Percentiles rank a stretch among this genome's conserved stretches.
Evolutionary conservation across 2,113 vertebrate genomes (phyloP).

Genomic region (Phylloscopus whistleri): DNA sequence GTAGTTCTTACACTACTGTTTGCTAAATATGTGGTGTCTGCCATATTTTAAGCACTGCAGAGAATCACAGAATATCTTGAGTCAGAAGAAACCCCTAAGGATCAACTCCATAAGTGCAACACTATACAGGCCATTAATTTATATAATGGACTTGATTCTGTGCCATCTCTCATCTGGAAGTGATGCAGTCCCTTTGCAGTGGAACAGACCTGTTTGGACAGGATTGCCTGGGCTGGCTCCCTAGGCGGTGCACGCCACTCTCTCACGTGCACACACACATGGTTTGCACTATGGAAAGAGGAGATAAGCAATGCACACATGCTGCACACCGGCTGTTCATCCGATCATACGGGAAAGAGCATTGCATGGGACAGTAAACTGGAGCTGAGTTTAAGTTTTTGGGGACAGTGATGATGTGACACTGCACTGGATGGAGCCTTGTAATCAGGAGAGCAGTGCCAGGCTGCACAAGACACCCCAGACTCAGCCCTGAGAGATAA

Average conservation of each 20-base stretch:
- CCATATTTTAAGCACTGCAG: neutral
- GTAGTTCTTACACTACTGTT: neutral
- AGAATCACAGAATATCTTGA: neutral
- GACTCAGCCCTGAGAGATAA: neutral
- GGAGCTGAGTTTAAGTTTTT: neutral
- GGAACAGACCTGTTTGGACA: neutral
- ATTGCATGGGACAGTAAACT: neutral
- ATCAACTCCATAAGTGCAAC: accelerated
- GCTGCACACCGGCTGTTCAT: neutral
- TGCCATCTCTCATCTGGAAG: neutral
- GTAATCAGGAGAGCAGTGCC: neutral
- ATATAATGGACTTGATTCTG: neutral
- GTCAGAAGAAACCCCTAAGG: neutral
- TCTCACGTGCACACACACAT: neutral
- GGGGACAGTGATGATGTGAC: neutral
- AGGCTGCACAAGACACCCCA: neutral
- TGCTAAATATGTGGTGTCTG: neutral
- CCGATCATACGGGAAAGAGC: neutral
- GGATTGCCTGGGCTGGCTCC: neutral
- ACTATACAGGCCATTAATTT: neutral
- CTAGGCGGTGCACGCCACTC: accelerated
- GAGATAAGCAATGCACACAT: neutral
- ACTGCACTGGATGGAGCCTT: neutral
- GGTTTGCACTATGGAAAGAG: neutral
- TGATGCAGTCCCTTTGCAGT: neutral